phyloP scores from a whole-genome alignment of 2,113 vertebrate species.

The mouse (Mus musculus) region GRCm39 chr14:58297001-58297500 shows the following conservation, averaged over 20 bases:
- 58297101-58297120: too few species aligned
- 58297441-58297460: background rate
- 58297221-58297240: background rate
- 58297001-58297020: too few species aligned
- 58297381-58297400: slow-evolving; percentile 10
- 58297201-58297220: too few species aligned
- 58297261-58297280: background rate
- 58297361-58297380: background rate
- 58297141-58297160: background rate
- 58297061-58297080: too few species aligned
- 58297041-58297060: too few species aligned
- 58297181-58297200: background rate
- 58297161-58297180: background rate
- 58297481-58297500: background rate
- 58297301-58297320: background rate
- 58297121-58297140: too few species aligned
- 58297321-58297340: background rate
- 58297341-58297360: background rate
- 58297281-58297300: background rate
- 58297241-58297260: background rate
- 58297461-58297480: background rate
- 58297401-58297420: background rate
- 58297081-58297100: too few species aligned
- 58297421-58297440: background rate
- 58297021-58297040: too few species aligned